Evolutionary conservation across 2,888 invertebrate species (phyloP).

Genomic region (Apamea epomidion): DNA sequence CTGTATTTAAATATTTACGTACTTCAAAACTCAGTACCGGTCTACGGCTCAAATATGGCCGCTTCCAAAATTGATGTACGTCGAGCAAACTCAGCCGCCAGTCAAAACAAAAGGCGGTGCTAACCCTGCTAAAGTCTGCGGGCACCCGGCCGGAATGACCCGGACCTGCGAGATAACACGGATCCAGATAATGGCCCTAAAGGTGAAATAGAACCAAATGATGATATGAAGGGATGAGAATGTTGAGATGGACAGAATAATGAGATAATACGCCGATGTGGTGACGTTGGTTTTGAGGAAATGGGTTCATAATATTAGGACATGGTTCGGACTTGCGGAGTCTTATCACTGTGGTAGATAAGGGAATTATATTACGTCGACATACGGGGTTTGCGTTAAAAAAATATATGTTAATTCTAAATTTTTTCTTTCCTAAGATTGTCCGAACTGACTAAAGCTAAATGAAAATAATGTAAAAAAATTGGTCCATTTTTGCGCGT

Average conservation of each 20-base stretch:
- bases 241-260: constrained; percentile 32
- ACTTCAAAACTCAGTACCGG: constrained; percentile 35
- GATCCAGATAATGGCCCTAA: constrained; percentile 62
- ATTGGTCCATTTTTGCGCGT: no score
- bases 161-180: constrained; percentile 63
- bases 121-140: constrained; percentile 71
- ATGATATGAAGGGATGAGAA: constrained; percentile 55
- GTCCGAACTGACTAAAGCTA: not conserved
- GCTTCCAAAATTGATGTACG: constrained; percentile 42
- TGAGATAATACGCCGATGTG: constrained; percentile 40
- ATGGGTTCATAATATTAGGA: not conserved
- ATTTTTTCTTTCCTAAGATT: not conserved
- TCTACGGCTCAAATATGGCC: constrained; percentile 18
- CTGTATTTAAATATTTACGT: constrained; percentile 34
- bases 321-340: not conserved
- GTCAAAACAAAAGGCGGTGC: constrained; percentile 72
- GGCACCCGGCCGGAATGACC: constrained; percentile 71
- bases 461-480: not conserved
- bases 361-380: not conserved
- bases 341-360: constrained; percentile 4
- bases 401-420: not conserved
- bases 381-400: no score
- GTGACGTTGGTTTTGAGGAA: constrained; percentile 42
- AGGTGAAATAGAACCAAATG: constrained; percentile 53
- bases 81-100: constrained; percentile 37